These are phyloP conservation scores for Chrysogorgia sp. DNA, from an alignment of 92 coral and sea anemone genomes.

Conservation along the genomic window DNA sequence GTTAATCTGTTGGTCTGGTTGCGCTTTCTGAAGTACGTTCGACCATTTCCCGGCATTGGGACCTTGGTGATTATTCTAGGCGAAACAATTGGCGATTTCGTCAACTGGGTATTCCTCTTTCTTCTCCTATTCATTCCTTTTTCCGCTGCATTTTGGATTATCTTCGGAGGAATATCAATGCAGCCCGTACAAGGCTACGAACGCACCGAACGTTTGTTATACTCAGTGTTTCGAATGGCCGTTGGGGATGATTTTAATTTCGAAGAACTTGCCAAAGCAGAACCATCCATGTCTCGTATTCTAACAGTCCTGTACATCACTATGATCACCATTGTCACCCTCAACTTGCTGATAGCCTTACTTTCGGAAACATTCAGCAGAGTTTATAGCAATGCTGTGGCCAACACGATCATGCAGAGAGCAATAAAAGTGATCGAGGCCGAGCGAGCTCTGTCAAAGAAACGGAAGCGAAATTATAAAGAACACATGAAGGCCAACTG, in stretches of 20 bases:
- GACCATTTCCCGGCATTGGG: conserved; percentile 45
- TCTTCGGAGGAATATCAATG: conserved; percentile 27
- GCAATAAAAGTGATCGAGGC: conserved; percentile 36
- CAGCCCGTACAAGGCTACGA: conserved; percentile 9
- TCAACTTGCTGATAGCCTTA: conserved; percentile 33
- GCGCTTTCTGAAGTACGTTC: conserved; percentile 29
- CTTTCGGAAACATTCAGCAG: conserved; percentile 35
- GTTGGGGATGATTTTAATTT: conserved; percentile 42
- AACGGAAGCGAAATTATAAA: conserved; percentile 8
- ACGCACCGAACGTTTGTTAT: background rate
- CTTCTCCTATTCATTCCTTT: conserved; percentile 28
- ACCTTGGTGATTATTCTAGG: conserved; percentile 43
- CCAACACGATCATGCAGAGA: conserved; percentile 42
- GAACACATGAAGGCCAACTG: conserved; percentile 24
- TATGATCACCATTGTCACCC: conserved; percentile 31
- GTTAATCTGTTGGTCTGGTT: conserved; percentile 32
- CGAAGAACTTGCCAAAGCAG: conserved; percentile 34
- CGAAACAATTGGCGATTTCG: conserved; percentile 37
- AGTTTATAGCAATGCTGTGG: conserved; percentile 31
- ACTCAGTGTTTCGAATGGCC: conserved; percentile 30
- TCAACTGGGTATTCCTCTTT: conserved; percentile 41
- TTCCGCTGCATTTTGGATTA: conserved; percentile 39
- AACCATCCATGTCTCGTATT: conserved; percentile 41
- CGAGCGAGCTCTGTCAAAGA: conserved; percentile 22
- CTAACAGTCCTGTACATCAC: conserved; percentile 28